These are phyloP conservation scores for Puffinus mauretanicus DNA, from an alignment of 2,113 vertebrate genomes.

Conservation along the genomic window DNA sequence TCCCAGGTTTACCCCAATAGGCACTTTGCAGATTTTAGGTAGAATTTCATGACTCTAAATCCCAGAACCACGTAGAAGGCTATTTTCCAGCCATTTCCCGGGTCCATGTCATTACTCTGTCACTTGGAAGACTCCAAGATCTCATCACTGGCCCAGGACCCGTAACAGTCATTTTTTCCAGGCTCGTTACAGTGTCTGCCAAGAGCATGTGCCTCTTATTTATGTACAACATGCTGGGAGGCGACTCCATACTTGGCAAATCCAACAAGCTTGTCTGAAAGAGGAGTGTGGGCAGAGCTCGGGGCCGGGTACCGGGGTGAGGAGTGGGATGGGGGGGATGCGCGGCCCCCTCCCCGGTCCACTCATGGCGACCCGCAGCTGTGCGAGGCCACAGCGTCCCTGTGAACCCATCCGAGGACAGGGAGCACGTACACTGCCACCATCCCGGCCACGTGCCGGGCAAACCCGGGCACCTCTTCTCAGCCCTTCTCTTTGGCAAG, in stretches of 20 bases:
- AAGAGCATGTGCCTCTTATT: slow-evolving; percentile 7
- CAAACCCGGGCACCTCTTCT: background rate
- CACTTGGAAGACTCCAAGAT: background rate
- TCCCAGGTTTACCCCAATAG: background rate
- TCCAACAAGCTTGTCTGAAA: background rate
- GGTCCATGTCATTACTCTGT: background rate
- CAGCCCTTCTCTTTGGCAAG: background rate
- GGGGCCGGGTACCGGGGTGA: fast-evolving
- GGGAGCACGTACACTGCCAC: fast-evolving
- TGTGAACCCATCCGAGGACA: background rate
- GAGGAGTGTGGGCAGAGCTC: background rate
- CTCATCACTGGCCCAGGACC: background rate
- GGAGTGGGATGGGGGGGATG: background rate
- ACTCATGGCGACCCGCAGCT: fast-evolving
- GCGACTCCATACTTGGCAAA: background rate
- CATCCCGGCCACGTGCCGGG: background rate
- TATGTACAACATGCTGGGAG: background rate
- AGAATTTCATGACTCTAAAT: background rate
- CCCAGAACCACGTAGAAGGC: background rate
- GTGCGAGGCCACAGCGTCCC: background rate
- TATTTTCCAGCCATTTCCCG: background rate
- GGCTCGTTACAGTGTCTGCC: background rate
- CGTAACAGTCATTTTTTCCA: background rate
- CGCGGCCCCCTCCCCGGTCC: background rate
- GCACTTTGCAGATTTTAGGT: background rate